Evolutionary conservation across 2,888 invertebrate species (phyloP).

Genomic region (Dryadula phaetusa): DNA sequence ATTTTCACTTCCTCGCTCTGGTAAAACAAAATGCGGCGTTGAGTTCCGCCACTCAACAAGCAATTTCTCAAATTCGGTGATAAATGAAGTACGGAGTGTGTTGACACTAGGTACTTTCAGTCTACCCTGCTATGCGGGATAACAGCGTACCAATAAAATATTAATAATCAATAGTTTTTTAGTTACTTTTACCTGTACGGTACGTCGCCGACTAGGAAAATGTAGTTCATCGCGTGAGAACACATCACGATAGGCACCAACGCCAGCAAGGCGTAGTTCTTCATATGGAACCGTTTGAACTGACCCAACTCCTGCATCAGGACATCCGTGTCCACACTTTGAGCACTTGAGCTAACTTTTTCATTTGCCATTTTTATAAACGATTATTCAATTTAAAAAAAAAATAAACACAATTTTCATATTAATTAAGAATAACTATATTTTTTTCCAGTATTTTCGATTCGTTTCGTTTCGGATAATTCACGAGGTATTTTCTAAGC

Average conservation of each 20-base stretch:
- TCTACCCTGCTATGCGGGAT: too few relatives aligned
- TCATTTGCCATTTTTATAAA: conserved; percentile 5
- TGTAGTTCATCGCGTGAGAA: conserved; percentile 67
- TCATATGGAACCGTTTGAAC: conserved; percentile 65
- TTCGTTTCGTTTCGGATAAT: background rate
- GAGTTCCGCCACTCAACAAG: too few relatives aligned
- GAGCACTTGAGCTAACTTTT: background rate
- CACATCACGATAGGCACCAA: conserved; percentile 59
- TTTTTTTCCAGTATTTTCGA: background rate
- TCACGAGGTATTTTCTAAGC: background rate
- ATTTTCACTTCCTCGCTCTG: too few relatives aligned
- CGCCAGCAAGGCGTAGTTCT: conserved; percentile 63
- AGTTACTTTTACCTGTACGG: conserved; percentile 63
- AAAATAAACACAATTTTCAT: background rate
- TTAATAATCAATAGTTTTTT: background rate
- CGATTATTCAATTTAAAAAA: background rate
- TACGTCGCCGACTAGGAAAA: conserved; percentile 73
- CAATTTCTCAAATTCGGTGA: too few relatives aligned
- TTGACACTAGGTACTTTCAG: too few relatives aligned
- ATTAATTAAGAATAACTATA: background rate
- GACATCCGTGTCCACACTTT: conserved; percentile 63
- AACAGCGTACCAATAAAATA: background rate
- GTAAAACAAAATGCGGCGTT: too few relatives aligned
- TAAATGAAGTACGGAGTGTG: too few relatives aligned
- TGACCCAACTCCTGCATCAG: conserved; percentile 75